These are phyloP conservation scores for Hydrolagus affinis DNA, from an alignment of 2,113 vertebrate genomes.

Conservation along the genomic window DNA sequence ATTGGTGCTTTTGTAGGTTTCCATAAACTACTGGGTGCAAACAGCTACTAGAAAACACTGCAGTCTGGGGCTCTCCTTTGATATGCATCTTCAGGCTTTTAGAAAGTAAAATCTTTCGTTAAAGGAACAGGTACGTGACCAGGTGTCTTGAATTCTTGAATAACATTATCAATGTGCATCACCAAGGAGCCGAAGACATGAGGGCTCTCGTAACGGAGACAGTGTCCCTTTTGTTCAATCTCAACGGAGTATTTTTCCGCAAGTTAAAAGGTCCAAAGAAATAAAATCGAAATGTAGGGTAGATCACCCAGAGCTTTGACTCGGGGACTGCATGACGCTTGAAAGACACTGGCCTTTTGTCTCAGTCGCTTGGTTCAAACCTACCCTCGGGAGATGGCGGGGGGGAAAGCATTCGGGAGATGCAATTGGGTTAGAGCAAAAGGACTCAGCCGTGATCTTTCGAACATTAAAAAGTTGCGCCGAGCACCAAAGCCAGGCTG, in stretches of 20 bases:
- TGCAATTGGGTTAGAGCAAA: background rate
- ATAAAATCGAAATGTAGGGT: background rate
- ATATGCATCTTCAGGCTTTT: conserved; percentile 20
- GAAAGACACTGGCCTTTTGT: background rate
- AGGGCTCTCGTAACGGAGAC: background rate
- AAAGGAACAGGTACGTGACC: background rate
- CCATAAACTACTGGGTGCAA: background rate
- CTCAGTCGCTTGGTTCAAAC: background rate
- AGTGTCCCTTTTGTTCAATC: background rate
- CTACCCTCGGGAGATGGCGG: too few species aligned
- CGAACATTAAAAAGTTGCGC: background rate
- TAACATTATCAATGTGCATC: conserved; percentile 6
- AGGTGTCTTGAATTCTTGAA: conserved; percentile 16
- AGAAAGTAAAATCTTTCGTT: background rate
- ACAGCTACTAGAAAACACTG: background rate
- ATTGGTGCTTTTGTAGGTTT: background rate
- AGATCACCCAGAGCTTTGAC: background rate
- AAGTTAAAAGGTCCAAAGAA: background rate
- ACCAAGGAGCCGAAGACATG: conserved; percentile 1
- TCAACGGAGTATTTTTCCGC: background rate
- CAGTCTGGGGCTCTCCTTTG: background rate
- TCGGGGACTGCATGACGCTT: background rate
- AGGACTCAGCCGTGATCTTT: background rate
- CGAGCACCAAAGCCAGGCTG: background rate
- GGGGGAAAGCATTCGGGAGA: background rate